Evolutionary conservation across 2,888 invertebrate genomes (phyloP).

Genomic region (Hoplodrina blanda): DNA sequence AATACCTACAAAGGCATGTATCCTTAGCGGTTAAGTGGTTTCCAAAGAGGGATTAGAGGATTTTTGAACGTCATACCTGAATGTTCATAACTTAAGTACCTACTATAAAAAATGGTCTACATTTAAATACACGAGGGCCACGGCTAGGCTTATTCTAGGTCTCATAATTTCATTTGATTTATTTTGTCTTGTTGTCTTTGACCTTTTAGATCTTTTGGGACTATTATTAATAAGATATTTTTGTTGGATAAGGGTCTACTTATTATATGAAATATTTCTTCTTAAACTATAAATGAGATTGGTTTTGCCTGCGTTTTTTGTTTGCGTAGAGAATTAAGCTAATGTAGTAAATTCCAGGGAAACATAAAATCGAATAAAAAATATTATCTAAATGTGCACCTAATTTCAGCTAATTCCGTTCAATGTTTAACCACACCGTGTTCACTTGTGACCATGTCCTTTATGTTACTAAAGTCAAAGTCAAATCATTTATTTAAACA

Average conservation of each 20-base stretch:
- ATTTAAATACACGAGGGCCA: neutral
- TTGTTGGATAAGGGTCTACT: neutral
- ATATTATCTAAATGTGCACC: too few species aligned
- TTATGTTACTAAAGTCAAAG: too few species aligned
- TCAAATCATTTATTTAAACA: too few species aligned
- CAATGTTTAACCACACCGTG: too few species aligned
- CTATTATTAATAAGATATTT: neutral
- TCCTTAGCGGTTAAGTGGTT: slow-evolving; percentile 14
- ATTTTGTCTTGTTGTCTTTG: slow-evolving; percentile 12
- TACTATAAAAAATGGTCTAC: slow-evolving; percentile 7
- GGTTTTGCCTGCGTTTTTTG: too few species aligned
- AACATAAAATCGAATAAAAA: too few species aligned
- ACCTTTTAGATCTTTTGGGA: neutral
- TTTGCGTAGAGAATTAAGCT: too few species aligned
- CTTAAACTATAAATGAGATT: too few species aligned
- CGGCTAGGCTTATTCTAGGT: slow-evolving; percentile 10
- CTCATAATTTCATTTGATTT: slow-evolving; percentile 27
- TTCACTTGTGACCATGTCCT: too few species aligned
- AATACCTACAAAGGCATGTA: neutral
- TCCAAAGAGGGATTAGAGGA: slow-evolving; percentile 6
- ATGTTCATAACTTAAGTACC: neutral
- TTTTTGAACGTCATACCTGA: slow-evolving; percentile 26
- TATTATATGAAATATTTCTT: too few species aligned
- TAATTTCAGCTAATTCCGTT: too few species aligned
- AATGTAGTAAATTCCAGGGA: too few species aligned